These are phyloP conservation scores for Urocyon cinereoargenteus DNA, from an alignment of 2,797 vertebrate species.

Conservation along the genomic window DNA sequence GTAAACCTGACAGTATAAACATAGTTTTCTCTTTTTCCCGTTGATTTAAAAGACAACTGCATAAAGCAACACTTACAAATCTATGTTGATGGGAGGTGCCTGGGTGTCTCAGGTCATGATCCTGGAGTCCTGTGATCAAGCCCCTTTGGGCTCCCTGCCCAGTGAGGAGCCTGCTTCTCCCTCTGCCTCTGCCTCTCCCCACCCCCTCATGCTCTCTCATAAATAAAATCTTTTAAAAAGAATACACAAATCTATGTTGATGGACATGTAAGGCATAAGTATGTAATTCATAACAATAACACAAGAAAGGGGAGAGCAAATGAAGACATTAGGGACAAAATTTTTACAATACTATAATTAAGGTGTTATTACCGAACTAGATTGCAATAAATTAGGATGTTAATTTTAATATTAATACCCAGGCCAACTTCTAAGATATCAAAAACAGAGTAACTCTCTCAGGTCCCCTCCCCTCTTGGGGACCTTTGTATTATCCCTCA, in stretches of 20 bases:
- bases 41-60: background rate
- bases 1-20: background rate
- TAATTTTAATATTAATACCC: background rate
- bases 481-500: too few relatives aligned
- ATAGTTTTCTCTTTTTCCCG: background rate
- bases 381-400: background rate
- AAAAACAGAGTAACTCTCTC: too few relatives aligned
- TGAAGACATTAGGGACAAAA: background rate
- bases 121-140: background rate
- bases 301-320: background rate
- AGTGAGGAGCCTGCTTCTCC: background rate
- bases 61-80: background rate
- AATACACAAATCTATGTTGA: background rate
- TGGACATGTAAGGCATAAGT: background rate
- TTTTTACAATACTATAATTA: background rate
- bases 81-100: background rate
- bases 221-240: background rate
- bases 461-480: too few relatives aligned
- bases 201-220: background rate
- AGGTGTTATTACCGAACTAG: background rate
- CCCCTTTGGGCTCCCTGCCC: too few relatives aligned
- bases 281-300: too few relatives aligned
- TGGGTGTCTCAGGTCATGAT: background rate
- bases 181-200: background rate
- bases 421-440: background rate